Evolutionary conservation across 2,113 vertebrate species (phyloP).

Genomic region (Sturnira hondurensis): DNA sequence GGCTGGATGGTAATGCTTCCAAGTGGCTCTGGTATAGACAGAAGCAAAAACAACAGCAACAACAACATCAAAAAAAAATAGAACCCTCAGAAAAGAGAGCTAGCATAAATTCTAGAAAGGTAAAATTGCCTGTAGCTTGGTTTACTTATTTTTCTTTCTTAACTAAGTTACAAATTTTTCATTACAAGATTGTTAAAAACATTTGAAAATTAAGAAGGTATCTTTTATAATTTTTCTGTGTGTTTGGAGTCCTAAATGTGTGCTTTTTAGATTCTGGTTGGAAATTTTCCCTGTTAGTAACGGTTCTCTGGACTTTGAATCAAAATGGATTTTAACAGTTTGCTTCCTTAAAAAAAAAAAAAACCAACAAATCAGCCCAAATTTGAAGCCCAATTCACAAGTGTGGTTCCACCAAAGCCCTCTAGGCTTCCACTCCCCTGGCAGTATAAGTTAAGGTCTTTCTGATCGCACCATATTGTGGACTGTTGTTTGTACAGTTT

Average conservation of each 20-base stretch:
- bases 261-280: neutral
- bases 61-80: no score
- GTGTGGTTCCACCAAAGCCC: neutral
- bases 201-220: neutral
- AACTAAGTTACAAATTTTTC: neutral
- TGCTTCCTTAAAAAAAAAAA: neutral
- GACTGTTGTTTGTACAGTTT: neutral
- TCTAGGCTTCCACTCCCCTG: neutral
- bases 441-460: neutral
- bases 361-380: neutral
- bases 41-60: neutral
- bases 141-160: neutral
- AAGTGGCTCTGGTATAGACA: neutral
- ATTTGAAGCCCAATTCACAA: neutral
- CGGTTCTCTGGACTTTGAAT: conserved; percentile 4
- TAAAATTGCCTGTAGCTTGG: neutral
- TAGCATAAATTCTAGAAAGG: neutral
- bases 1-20: neutral
- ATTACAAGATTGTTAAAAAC: neutral
- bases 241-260: neutral
- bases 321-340: neutral
- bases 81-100: neutral
- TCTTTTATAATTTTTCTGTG: neutral
- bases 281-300: neutral
- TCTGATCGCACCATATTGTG: neutral